Conservation (phyloP, 1,140 invertebrate genomes). For the Drosophila ohnishii region DNA sequence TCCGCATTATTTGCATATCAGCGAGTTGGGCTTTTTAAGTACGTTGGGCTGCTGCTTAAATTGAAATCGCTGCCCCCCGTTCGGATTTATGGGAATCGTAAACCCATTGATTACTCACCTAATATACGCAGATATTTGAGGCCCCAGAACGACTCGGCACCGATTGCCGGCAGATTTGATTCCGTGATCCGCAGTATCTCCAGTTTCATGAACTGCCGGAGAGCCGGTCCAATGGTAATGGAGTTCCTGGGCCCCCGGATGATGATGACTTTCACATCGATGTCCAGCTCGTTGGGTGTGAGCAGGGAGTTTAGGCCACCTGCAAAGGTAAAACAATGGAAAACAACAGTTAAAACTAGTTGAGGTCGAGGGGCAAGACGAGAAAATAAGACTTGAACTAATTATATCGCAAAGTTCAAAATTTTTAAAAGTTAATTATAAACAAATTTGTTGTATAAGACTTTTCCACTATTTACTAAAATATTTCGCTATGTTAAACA, state of each 20-base stretch:
- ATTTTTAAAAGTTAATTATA: too few species aligned
- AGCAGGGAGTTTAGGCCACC: constrained; percentile 85
- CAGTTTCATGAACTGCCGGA: constrained; percentile 85
- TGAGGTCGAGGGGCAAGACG: constrained; percentile 15
- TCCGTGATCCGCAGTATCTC: constrained; percentile 90
- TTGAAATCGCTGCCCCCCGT: constrained; percentile 52
- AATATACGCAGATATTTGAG: constrained; percentile 87
- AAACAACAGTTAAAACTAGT: constrained; percentile 32
- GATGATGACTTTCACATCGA: constrained; percentile 87
- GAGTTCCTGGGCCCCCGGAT: constrained; percentile 89
- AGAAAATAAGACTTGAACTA: constrained; percentile 29
- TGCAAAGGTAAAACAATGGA: constrained; percentile 83
- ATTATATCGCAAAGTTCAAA: constrained; percentile 5
- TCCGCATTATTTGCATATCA: constrained; percentile 73
- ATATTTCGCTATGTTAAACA: too few species aligned
- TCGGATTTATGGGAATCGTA: constrained; percentile 48
- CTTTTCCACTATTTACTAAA: too few species aligned
- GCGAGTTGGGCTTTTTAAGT: constrained; percentile 46
- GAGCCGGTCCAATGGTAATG: constrained; percentile 90
- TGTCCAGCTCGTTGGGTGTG: constrained; percentile 86
- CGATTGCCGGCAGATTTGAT: constrained; percentile 90
- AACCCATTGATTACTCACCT: constrained; percentile 76
- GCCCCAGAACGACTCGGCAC: constrained; percentile 90
- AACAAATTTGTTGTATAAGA: too few species aligned
- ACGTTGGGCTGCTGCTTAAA: constrained; percentile 52